phyloP scores from a whole-genome alignment of 2,797 vertebrate species.

The Hydrolagus colliei region DNA sequence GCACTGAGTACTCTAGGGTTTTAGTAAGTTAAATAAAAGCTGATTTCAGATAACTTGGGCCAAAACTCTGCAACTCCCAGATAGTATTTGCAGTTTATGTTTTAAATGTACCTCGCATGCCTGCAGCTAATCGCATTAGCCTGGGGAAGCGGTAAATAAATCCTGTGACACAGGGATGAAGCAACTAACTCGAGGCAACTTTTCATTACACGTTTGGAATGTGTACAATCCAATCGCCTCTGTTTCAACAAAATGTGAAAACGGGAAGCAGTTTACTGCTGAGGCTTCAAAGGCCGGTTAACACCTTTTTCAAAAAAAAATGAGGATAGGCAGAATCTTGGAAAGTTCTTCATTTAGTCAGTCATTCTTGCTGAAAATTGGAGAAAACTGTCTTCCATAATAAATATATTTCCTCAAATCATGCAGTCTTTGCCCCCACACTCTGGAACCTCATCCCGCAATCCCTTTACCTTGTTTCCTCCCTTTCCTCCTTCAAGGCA shows the following conservation, averaged over 20 bases:
- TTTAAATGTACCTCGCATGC: not conserved
- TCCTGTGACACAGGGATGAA: not conserved
- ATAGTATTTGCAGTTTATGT: not conserved
- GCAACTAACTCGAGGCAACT: not conserved
- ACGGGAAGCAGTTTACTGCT: not conserved
- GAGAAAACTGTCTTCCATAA: too few relatives aligned
- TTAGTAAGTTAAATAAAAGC: conserved; percentile 3
- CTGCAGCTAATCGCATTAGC: not conserved
- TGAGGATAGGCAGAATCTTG: too few relatives aligned
- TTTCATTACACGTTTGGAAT: not conserved
- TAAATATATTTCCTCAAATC: too few relatives aligned
- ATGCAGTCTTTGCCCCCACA: too few relatives aligned
- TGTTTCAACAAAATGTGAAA: not conserved
- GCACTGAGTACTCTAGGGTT: not conserved
- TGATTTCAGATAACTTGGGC: not conserved
- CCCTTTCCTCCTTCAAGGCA: too few relatives aligned
- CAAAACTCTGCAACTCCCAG: not conserved
- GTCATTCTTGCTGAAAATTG: too few relatives aligned
- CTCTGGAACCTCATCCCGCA: too few relatives aligned
- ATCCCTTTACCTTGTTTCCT: too few relatives aligned
- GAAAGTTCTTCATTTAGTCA: too few relatives aligned
- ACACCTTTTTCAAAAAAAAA: too few relatives aligned
- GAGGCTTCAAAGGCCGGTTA: not conserved
- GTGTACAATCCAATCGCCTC: not conserved
- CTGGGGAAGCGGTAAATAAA: not conserved